Conservation (phyloP, 2,888 invertebrate genomes). For the Drosophila anomalata region DNA sequence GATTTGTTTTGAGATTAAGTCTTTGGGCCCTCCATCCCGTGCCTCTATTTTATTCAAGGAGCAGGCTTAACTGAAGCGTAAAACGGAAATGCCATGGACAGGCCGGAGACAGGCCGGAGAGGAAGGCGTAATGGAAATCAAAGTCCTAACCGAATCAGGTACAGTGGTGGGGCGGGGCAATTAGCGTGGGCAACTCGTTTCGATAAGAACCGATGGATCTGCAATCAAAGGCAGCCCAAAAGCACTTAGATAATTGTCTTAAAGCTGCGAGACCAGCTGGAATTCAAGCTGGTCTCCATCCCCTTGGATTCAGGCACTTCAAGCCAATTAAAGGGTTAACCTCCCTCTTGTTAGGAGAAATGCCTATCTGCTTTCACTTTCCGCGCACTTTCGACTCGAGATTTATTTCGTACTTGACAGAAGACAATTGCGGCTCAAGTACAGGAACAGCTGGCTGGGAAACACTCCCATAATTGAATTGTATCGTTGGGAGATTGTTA, state of each 20-base stretch:
- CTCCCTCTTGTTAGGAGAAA: background rate
- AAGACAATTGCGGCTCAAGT: constrained; percentile 57
- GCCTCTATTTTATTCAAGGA: constrained; percentile 52
- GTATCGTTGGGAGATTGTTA: constrained; percentile 45
- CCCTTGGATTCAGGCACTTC: constrained; percentile 33
- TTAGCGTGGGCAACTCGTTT: constrained; percentile 41
- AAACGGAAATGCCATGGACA: constrained; percentile 72
- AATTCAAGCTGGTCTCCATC: background rate
- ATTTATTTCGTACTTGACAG: constrained; percentile 43
- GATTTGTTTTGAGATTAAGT: constrained; percentile 82
- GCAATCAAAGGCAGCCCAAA: constrained; percentile 63
- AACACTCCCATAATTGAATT: constrained; percentile 66
- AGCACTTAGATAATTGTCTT: constrained; percentile 81
- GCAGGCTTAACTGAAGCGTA: constrained; percentile 57
- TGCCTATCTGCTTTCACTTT: constrained; percentile 34
- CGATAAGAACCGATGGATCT: constrained; percentile 54
- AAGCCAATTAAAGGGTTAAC: constrained; percentile 46
- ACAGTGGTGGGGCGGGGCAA: constrained; percentile 28
- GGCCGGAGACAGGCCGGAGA: constrained; percentile 43
- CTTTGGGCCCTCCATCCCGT: constrained; percentile 38
- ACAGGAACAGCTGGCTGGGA: constrained; percentile 63
- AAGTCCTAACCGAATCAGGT: constrained; percentile 48
- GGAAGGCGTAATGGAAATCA: constrained; percentile 72
- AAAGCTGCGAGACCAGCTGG: constrained; percentile 47
- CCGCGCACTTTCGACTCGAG: constrained; percentile 17